Conservation (phyloP, 2,113 vertebrate species). For the Prunella fulvescens region DNA sequence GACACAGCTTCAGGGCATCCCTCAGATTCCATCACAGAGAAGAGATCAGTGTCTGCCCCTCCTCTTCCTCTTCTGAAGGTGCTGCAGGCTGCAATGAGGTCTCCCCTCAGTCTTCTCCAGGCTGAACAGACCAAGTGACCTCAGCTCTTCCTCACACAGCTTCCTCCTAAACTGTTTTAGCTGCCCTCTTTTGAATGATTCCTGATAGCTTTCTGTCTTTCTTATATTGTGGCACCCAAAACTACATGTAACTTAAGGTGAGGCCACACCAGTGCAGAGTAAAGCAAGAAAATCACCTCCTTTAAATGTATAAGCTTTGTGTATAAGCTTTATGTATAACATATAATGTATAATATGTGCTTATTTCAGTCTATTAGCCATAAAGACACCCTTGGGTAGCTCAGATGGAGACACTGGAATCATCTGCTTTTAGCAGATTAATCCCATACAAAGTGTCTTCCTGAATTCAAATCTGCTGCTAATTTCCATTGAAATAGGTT, state of each 20-base stretch:
- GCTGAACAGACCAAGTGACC: not conserved
- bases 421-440: not conserved
- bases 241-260: not conserved
- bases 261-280: not conserved
- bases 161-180: not conserved
- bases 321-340: no score
- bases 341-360: no score
- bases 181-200: not conserved
- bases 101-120: not conserved
- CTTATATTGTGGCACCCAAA: not conserved
- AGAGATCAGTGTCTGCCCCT: not conserved
- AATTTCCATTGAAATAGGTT: not conserved
- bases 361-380: not conserved
- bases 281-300: not conserved
- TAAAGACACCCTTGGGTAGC: not conserved
- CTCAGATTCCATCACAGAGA: not conserved
- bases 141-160: rapidly evolving
- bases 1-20: not conserved
- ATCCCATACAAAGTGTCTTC: not conserved
- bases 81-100: not conserved
- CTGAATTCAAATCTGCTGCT: not conserved
- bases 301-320: not conserved
- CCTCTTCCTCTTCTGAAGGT: no score
- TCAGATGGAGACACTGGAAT: not conserved
- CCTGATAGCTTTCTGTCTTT: not conserved